Evolutionary conservation across 2,797 vertebrate genomes (phyloP), one percentile per base, ranked within the genome.

Genomic region (Pangasius sanitwongsei): DNA sequence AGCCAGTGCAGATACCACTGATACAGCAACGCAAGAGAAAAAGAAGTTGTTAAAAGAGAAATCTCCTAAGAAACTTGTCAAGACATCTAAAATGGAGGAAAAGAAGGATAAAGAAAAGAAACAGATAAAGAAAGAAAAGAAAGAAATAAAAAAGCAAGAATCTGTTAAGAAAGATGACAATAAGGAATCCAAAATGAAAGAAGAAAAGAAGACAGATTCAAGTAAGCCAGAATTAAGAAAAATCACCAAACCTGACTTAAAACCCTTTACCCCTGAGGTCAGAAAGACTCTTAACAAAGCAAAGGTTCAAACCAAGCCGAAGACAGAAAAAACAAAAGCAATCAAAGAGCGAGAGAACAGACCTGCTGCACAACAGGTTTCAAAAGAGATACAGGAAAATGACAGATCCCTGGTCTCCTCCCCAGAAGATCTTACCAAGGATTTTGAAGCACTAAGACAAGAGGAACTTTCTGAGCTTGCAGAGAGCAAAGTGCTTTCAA

Each of bases 81-180:
- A 97, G 86, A 92, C 94, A 2, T 96, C 97, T 34, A 99, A 98
- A 93, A 95, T 98, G 92, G 98, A 99, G 77, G 99, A 99, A 92
- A 99, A 99, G 93, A 98, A 97, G 94, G 98, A 99, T 93, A 99
- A 98, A 93, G 98, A 99, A 92, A 99, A 99, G 93, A 99, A 98
- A 90, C 97, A 98, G 74, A 90, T 97, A 11, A 98, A 97, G 93
- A 98, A 96, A 91, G 93, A 93, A 89, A 96, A 95, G 89, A 92
- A 78, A 77, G 92, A 94, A 78, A 90, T 92, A 20, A 96, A 96
- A 92, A 96, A 95, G 88, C 95, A 96, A 48, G 94, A 98, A 41
- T 96, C 95, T 9, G 95, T 96, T 80, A 97, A 96, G 91, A 99
- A 97, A 91, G 97, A 99, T 0, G 97, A 98, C 87, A 98, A 98